Conservation (phyloP, 1,140 invertebrate species). For the Oryctes rhinoceros region DNA sequence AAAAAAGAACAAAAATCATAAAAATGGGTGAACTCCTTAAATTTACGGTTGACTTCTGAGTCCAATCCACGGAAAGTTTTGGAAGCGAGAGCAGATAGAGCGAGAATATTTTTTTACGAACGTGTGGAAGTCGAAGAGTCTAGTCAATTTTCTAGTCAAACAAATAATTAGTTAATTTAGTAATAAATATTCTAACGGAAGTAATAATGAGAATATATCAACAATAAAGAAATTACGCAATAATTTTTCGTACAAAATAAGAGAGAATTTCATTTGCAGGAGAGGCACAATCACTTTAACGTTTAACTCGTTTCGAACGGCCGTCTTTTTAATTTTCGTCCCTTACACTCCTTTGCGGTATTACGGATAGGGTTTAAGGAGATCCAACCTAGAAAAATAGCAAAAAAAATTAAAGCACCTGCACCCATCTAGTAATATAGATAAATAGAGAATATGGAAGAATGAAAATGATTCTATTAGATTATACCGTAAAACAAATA, state of each 20-base stretch:
- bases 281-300: constrained; percentile 56
- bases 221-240: constrained; percentile 45
- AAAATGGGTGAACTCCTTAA: constrained; percentile 34
- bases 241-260: constrained; percentile 46
- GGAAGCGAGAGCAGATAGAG: constrained; percentile 21
- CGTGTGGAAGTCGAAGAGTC: constrained; percentile 29
- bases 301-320: neutral
- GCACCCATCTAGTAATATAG: constrained; percentile 49
- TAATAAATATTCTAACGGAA: constrained; percentile 3
- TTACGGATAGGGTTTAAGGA: constrained; percentile 48
- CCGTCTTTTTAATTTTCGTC: too few species aligned
- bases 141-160: constrained; percentile 49
- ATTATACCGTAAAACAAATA: constrained; percentile 4
- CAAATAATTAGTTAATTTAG: constrained; percentile 9
- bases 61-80: neutral
- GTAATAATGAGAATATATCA: constrained; percentile 49
- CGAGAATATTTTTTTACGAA: constrained; percentile 1
- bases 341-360: too few species aligned
- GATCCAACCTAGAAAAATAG: constrained; percentile 42
- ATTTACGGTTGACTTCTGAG: neutral
- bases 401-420: constrained; percentile 42
- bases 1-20: neutral
- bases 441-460: constrained; percentile 37
- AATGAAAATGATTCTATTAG: constrained; percentile 11
- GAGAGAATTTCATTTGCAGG: constrained; percentile 34